Evolutionary conservation across 2,888 invertebrate species (phyloP), one percentile per base, ranked within the genome.

Genomic region (Apeira syringaria): DNA sequence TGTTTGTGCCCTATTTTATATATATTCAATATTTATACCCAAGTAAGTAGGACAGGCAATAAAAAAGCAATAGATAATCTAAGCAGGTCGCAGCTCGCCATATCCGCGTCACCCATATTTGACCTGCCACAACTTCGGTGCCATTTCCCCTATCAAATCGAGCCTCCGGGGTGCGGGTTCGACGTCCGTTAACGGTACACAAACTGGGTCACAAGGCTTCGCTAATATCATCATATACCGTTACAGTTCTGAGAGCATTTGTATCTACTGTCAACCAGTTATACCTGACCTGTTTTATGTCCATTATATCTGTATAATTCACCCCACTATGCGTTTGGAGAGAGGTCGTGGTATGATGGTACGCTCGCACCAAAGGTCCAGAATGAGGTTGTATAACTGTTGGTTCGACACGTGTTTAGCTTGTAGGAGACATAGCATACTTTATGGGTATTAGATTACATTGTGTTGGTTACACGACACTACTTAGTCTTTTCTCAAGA

Each of bases 171-270:
- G 70, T 63, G 64, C 54, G 57, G 64, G 84, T 83, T 84, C 84
- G 76, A 79, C 52, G 82, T 59, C 79, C 83, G 70, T 41, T 81
- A 86, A 86, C 88, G 83, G 88, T 71, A 74, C 61, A 5, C 49
- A 54, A 77, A 69, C 74, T 88, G 70, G 86, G 87, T 88, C 83
- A 88, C 70, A 75, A 82, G 88, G 88, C 85, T 84, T 85, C 71
- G 87, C 87, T 85, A 86, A 88, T 87, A 87, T 86, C 75, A 73
- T 69, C 63, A 65, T 52, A 50, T 72, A 74, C 82, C 80, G 85
- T 86, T 85, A 83, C 62, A 57, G 59, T 79, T 80, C 75, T 80
- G 74, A 64, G 59, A 66, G 56, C 64, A 72, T 71, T 72, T 74
- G 63, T 65, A 66, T 68, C 67, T 69, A 57, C 48, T 52, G 52